Conservation (phyloP, 2,888 invertebrate genomes). For the Parasteatoda lunata region DNA sequence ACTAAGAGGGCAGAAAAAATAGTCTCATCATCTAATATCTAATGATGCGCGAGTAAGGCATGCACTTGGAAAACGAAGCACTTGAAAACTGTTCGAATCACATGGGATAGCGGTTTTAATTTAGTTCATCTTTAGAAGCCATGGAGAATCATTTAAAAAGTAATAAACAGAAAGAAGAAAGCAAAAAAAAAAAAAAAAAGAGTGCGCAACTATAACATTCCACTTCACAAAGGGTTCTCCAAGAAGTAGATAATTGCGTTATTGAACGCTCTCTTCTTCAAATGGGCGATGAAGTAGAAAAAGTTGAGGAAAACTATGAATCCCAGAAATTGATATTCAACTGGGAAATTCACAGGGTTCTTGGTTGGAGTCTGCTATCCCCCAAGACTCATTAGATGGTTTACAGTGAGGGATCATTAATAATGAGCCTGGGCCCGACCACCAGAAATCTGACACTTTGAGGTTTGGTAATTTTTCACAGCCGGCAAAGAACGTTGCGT, state of each 20-base stretch:
- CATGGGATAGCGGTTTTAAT: slow-evolving; percentile 27
- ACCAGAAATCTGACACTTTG: slow-evolving; percentile 68
- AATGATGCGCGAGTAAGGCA: slow-evolving; percentile 11
- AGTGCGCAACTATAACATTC: slow-evolving; percentile 25
- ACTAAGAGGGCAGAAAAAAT: slow-evolving; percentile 10
- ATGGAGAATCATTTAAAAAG: slow-evolving; percentile 51
- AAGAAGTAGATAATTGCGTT: slow-evolving; percentile 64
- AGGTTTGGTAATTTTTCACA: slow-evolving; percentile 66
- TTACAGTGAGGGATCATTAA: slow-evolving; percentile 63
- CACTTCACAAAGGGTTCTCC: slow-evolving; percentile 50
- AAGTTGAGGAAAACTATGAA: slow-evolving; percentile 29
- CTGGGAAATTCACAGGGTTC: slow-evolving; percentile 36
- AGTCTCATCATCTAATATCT: not conserved
- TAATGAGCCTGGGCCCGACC: slow-evolving; percentile 57
- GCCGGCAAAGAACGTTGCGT: slow-evolving; percentile 52
- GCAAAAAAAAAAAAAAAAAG: slow-evolving; percentile 33
- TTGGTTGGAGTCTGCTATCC: slow-evolving; percentile 28
- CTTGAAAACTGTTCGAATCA: slow-evolving; percentile 38
- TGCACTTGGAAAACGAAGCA: slow-evolving; percentile 39
- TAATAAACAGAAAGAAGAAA: slow-evolving; percentile 6
- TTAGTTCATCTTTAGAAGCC: slow-evolving; percentile 37
- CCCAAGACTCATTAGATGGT: slow-evolving; percentile 64
- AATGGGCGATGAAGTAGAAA: slow-evolving; percentile 22
- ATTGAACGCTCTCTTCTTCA: slow-evolving; percentile 52
- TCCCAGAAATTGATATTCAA: slow-evolving; percentile 63